phyloP scores from a whole-genome alignment of 2,113 vertebrate species.

The Campylomormyrus numenius region DNA sequence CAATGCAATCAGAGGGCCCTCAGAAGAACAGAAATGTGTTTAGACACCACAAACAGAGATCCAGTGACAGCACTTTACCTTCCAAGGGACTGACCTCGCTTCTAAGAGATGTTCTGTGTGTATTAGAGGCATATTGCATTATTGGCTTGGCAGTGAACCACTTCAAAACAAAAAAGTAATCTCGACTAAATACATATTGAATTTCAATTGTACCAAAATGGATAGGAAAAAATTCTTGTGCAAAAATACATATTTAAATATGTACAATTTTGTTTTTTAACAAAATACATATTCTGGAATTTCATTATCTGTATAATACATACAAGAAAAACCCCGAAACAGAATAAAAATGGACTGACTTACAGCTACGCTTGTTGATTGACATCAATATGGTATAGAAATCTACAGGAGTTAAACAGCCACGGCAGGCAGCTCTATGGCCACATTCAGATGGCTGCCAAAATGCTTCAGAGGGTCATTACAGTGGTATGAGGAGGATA shows the following conservation, averaged over 20 bases:
- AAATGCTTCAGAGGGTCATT: neutral
- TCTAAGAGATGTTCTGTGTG: conserved; percentile 59
- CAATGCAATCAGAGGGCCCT: conserved; percentile 48
- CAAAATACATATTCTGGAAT: conserved; percentile 99
- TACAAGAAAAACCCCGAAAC: conserved; percentile 76
- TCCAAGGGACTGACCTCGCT: conserved; percentile 45
- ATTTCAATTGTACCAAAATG: conserved; percentile 89
- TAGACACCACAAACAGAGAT: conserved; percentile 45
- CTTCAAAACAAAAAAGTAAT: conserved; percentile 75
- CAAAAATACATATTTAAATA: conserved; percentile 99
- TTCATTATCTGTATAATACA: conserved; percentile 81
- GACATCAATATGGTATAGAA: conserved; percentile 74
- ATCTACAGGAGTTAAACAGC: conserved; percentile 70
- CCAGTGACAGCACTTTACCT: conserved; percentile 52
- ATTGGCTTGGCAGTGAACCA: conserved; percentile 99
- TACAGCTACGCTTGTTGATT: conserved; percentile 45
- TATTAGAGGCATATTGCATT: conserved; percentile 75
- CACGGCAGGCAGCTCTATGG: neutral
- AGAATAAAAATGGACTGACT: conserved; percentile 59
- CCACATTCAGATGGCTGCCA: neutral
- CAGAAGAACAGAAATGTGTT: conserved; percentile 43
- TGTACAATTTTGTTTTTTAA: conserved; percentile 85
- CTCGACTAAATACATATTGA: conserved; percentile 93
- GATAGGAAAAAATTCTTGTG: conserved; percentile 94
- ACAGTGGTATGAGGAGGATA: neutral